Conservation (phyloP, 2,113 vertebrate genomes). For the Charina bottae region DNA sequence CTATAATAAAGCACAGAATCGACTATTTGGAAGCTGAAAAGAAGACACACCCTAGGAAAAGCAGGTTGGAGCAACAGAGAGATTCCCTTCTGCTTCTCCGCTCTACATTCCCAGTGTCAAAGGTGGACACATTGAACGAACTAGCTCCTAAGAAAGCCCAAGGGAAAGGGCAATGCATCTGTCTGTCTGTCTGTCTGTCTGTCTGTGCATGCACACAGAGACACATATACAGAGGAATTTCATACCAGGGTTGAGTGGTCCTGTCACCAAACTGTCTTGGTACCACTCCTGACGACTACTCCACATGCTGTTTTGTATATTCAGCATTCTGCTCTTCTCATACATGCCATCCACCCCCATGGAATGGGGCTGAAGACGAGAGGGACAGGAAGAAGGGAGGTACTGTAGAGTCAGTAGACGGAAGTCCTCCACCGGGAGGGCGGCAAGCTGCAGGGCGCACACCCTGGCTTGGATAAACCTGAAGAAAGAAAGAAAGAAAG, state of each 20-base stretch:
- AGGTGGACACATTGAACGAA: not conserved
- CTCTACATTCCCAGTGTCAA: not conserved
- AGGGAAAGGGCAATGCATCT: not conserved
- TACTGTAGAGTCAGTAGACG: not conserved
- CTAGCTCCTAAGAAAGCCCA: not conserved
- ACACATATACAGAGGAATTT: not conserved
- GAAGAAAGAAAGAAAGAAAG: not conserved
- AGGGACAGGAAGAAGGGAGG: slow-evolving; percentile 24
- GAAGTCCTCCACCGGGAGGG: not conserved
- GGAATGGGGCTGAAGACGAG: slow-evolving; percentile 42
- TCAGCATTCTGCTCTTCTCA: slow-evolving; percentile 86
- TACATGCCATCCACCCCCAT: slow-evolving; percentile 75
- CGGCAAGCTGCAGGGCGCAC: not conserved
- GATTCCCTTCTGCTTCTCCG: not conserved
- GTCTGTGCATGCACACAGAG: not conserved
- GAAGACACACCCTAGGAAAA: not conserved
- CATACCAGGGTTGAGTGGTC: slow-evolving; percentile 71
- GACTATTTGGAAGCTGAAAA: not conserved
- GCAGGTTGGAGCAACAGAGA: not conserved
- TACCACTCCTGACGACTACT: slow-evolving; percentile 83
- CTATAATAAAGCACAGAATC: not conserved
- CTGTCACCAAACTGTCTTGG: slow-evolving; percentile 74
- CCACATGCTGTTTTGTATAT: slow-evolving; percentile 83
- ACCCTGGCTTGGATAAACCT: slow-evolving; percentile 7
- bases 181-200: not conserved